Base-by-base conservation (phyloP, 1,140 invertebrate species). In the Papilio machaon region DNA sequence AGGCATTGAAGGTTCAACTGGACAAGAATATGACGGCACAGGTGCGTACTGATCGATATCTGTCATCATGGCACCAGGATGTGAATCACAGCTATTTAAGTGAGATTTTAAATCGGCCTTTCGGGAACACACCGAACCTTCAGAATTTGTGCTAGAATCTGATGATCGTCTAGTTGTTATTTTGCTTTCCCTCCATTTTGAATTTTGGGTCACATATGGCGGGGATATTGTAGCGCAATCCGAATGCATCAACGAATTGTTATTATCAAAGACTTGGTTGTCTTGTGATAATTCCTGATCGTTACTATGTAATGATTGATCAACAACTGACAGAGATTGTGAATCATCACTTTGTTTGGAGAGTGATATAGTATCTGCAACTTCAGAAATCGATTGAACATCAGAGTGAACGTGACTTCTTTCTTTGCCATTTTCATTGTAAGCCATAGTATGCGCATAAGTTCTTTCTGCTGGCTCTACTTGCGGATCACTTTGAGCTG, bases 151-250 rank as follows among this genome's bases (percentile, higher is more conserved):
- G 46, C 96, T 97, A 2, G 96, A 97, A 0, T 96, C 96, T 4
- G 96, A 97, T 2, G 96, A 97, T 81, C 96, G 89, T 80, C 96
- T 95, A 5, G 96, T 97, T 81, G 97, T 95, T 54, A 97, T 95
- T 85, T 97, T 96, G 84, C 96, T 96, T 82, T 97, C 97, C 7
- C 96, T 95, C 96, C 97, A 97, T 86, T 97, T 96, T 13, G 86
- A 81, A 75, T 96, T 96, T 86, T 96, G 95, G 80, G 96, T 95
- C 54, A 95, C 95, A 83, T 97, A 97, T 2, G 97, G 97, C 10
- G 96, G 97, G 15, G 96, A 95, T 81, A 95, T 95, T 8, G 95
- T 95, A 47, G 96, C 95, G 81, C 96, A 96, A 83, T 97, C 96
- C 67, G 94, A 93, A 82, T 94, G 93, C 86, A 95, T 94, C n/a